Evolutionary conservation across 2,113 vertebrate genomes (phyloP), one percentile per base, ranked within the genome.

Genomic region (Hyperoodon ampullatus): DNA sequence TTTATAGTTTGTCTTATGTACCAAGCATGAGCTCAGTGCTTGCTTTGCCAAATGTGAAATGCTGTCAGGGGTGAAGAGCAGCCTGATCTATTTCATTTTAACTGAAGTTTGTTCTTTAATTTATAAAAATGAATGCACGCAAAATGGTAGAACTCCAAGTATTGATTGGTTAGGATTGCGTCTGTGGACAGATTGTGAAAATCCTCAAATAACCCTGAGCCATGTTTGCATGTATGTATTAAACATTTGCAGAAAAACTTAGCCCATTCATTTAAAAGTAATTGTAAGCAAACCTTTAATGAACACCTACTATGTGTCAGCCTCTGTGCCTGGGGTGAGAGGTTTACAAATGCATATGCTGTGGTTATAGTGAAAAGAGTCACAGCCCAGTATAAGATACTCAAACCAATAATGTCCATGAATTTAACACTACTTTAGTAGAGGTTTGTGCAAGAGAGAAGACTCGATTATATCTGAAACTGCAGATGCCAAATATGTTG

Each of bases 181-280:
- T 66, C 55, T 93, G 26, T 60, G 68, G 19, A 19, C 24, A 71
- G 14, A 92, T 44, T 92, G 55, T 70, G 55, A 92, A 44, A 82
- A 88, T 82, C 23, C 50, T 88, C 47, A 93, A 55, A 28, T 61
- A 88, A 55, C 14, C 23, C 21, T 33, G 19, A 6, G 28, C 9
- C 23, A 12, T 35, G 44, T 53, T 88, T 93, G 35, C 19, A 72
- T 58, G 2, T 58, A 33, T 53, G 18, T 42, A 71, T n/a, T 61
- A 68, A 44, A 65, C 68, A 80, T 55, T 68, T 89, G n/a, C 39
- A 86, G 24, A 68, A 70, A 96, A 10, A 58, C 6, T 3, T 74
- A 72, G 8, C 33, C 3, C 15, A 68, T 88, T 89, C 11, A 53
- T 24, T 75, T 84, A n/a, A 82, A 88, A 82, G 55, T 61, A 74